Percentiles rank a stretch among this genome's conserved stretches.
phyloP scores from a whole-genome alignment of 2,113 vertebrate genomes.

The Psilopsiagon aymara region DNA sequence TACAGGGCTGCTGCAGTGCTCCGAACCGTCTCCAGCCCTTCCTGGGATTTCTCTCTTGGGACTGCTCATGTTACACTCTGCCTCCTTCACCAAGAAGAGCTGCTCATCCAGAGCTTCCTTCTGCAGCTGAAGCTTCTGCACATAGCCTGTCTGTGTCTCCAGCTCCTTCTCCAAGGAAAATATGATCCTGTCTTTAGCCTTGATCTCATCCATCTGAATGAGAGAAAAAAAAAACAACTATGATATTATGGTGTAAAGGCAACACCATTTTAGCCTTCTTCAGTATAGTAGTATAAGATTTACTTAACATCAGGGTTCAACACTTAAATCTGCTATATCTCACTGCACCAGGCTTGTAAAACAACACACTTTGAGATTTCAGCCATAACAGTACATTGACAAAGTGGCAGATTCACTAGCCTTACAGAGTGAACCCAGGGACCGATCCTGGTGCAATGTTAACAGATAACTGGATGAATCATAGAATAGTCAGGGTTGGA shows the following conservation, averaged over 20 bases:
- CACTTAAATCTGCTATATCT: background rate
- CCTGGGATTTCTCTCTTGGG: slow-evolving; percentile 97
- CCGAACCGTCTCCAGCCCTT: slow-evolving; percentile 91
- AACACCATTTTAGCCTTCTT: background rate
- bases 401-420: background rate
- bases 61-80: slow-evolving; percentile 95
- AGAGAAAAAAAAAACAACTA: slow-evolving; percentile 24
- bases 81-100: slow-evolving; percentile 96
- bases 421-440: background rate
- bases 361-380: background rate
- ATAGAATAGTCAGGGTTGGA: no score
- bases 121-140: slow-evolving; percentile 95
- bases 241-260: background rate
- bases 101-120: slow-evolving; percentile 97
- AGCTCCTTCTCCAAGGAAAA: slow-evolving; percentile 96
- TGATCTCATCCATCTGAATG: slow-evolving; percentile 96
- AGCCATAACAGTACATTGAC: background rate
- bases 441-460: background rate
- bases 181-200: slow-evolving; percentile 95
- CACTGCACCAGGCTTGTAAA: background rate
- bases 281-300: background rate
- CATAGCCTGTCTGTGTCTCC: slow-evolving; percentile 88
- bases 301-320: background rate
- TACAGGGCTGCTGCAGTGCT: slow-evolving; percentile 97
- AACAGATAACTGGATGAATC: background rate